Base-by-base conservation (phyloP, 2,113 vertebrate genomes). In the Caranx ignobilis region DNA sequence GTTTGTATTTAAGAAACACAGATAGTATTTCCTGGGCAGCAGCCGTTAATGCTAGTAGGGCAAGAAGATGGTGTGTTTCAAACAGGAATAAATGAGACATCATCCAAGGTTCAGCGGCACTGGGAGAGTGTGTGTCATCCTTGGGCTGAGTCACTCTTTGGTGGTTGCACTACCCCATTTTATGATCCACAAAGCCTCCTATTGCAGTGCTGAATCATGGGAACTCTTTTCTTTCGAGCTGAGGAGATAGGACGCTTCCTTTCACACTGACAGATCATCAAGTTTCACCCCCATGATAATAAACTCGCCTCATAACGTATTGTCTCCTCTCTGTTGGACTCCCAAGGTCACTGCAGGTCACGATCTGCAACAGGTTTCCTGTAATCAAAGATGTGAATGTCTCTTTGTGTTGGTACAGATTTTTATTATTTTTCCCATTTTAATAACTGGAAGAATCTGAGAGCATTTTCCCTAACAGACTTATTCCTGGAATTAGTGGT, bases 131-230 rank as follows among this genome's bases (percentile, higher is more conserved):
- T 39, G 64, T 19, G 55, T 32, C 1, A 7, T 11, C 35, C 18
- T 12, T n/a, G 35, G 4, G 41, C 71, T 77, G 31, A 75, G 55
- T 84, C 70, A 61, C 77, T 26, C 9, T 26, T 35, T 32, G 32
- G 5, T 10, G 19, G 4, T 82, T 63, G 70, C 65, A 71, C 62
- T 64, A 35, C 64, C 47, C 26, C 11, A 12, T 67, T 85, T 56
- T 47, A 15, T 13, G 3, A 16, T 54, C 32, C 2, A 52, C 45
- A 12, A 57, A 16, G 11, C 18, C 3, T 7, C n/a, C 18, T 9
- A 37, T 56, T 11, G 18, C 18, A 2, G 12, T 68, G 69, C 79
- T 85, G 75, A 87, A n/a, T 85, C 63, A 61, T 54, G 19, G 10
- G 50, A 31, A 74, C 21, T 2, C 0, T 75, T 60, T 60, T 62